Base-by-base conservation (phyloP, 2,888 invertebrate species). In the Schizaphis graminum region DNA sequence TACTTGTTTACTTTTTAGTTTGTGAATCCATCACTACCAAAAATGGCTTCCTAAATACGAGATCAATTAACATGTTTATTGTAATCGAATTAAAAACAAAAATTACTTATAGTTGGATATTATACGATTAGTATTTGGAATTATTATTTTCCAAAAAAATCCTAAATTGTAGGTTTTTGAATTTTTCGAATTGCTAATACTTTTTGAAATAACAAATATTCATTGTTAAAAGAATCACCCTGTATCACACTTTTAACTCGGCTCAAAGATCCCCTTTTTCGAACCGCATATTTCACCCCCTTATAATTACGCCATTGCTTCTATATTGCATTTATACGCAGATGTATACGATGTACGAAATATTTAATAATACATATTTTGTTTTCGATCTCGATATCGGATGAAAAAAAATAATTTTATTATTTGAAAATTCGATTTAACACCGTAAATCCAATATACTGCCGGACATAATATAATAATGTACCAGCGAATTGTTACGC, bases 371-470 rank as follows among this genome's bases (percentile, higher is more conserved):
- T 89, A 35, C 41, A n/a, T 56, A 88, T 88, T 56, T 89, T 89
- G 11, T 89, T 56, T 57, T 89, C 41, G 28, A 89, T 41, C 41
- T 5, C 13, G 41, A 57, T 41, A 89, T 89, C 5, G 11, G 57
- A 57, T 41, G 89, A 89, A 89, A 89, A 89, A 89, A 41, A 89
- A 89, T 56, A 90, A 67, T 67, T 67, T 47, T 67, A 67, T 90
- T 89, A 89, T 57, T 67, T 47, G 47, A 47, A 67, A 90, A 90
- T 90, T n/a, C 61, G 47, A 90, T 67, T 77, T 91, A 93, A 91
- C 53, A 87, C 88, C 26, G 44, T 86, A 87, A 89, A 93, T 86
- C 57, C 49, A 35, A 91, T 93, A 53, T 94, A 77, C 88, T 94
- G 44, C 84, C 61, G 10, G 61, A 84, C 47, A 47, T 94, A 53